Percentiles rank a stretch among this genome's conserved stretches.
Conservation (phyloP, 23 tunicate genomes). For the Trididemnum nubilum region DNA sequence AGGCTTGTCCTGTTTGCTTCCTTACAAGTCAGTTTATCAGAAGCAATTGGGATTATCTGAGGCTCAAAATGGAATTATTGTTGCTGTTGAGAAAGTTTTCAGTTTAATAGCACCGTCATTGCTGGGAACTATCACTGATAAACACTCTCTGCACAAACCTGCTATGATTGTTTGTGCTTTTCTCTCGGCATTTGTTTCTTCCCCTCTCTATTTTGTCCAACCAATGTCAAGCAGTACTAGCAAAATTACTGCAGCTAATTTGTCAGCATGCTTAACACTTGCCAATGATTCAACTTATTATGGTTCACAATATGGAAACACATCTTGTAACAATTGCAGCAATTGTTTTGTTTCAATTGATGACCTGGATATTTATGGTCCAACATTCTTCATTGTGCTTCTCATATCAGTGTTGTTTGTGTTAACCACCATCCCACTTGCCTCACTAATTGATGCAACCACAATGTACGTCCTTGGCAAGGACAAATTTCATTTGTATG, state of each 20-base stretch:
- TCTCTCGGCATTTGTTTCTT: constrained; percentile 47
- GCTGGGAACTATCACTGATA: constrained; percentile 55
- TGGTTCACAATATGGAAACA: no score
- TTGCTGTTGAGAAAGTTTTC: constrained; percentile 58
- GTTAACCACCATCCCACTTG: constrained; percentile 40
- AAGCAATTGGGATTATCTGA: constrained; percentile 71
- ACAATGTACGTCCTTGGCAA: constrained; percentile 63
- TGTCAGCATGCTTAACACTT: neutral
- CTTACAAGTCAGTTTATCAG: constrained; percentile 84
- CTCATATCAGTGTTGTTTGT: constrained; percentile 58
- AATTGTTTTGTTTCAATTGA: neutral
- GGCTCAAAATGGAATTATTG: constrained; percentile 77
- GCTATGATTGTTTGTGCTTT: constrained; percentile 47
- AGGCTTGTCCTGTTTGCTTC: constrained; percentile 69
- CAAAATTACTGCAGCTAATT: neutral
- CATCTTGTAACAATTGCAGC: neutral
- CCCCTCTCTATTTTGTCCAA: constrained; percentile 70
- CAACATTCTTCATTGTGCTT: constrained; percentile 52
- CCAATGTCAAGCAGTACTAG: constrained; percentile 3
- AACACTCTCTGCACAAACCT: constrained; percentile 41
- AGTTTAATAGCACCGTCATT: constrained; percentile 50
- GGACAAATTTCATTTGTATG: constrained; percentile 38
- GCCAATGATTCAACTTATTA: no score
- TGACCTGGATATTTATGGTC: constrained; percentile 33
- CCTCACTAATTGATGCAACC: constrained; percentile 72